Evolutionary conservation across 2,113 vertebrate genomes (phyloP).

Genomic region (Heptranchias perlo): DNA sequence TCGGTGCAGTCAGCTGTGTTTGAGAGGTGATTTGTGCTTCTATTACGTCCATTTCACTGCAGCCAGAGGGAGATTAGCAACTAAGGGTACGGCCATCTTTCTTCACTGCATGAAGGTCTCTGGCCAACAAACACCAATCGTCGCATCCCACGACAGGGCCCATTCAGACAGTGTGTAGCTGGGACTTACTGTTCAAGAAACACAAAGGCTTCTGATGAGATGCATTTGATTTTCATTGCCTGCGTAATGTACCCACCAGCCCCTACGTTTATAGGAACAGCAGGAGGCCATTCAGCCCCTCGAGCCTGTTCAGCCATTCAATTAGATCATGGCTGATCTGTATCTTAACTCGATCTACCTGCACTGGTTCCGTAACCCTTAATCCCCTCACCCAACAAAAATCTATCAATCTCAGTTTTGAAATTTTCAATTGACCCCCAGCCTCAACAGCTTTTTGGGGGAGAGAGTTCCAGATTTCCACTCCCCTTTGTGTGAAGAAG

Average conservation of each 20-base stretch:
- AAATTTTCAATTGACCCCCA: too few relatives aligned
- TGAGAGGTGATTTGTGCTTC: background rate
- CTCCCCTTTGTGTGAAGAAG: too few relatives aligned
- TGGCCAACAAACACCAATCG: background rate
- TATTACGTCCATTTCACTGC: background rate
- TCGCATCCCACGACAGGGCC: background rate
- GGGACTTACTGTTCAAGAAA: background rate
- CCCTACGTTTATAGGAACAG: background rate
- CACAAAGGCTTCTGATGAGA: background rate
- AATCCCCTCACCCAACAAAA: too few relatives aligned
- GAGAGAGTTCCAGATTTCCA: too few relatives aligned
- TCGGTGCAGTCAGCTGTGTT: background rate
- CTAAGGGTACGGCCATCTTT: background rate
- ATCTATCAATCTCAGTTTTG: too few relatives aligned
- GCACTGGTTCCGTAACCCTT: too few relatives aligned
- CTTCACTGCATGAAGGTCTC: background rate
- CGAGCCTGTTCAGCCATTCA: too few relatives aligned
- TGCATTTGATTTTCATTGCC: background rate
- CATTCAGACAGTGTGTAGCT: background rate
- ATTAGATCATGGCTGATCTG: too few relatives aligned
- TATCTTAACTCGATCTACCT: too few relatives aligned
- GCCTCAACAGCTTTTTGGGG: too few relatives aligned
- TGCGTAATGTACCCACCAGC: background rate
- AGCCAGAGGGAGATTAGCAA: background rate
- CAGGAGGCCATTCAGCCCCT: too few relatives aligned